Percentiles rank a stretch among this genome's conserved stretches.
Conservation (phyloP, 1,140 invertebrate genomes). For the Aphelinus certus region DNA sequence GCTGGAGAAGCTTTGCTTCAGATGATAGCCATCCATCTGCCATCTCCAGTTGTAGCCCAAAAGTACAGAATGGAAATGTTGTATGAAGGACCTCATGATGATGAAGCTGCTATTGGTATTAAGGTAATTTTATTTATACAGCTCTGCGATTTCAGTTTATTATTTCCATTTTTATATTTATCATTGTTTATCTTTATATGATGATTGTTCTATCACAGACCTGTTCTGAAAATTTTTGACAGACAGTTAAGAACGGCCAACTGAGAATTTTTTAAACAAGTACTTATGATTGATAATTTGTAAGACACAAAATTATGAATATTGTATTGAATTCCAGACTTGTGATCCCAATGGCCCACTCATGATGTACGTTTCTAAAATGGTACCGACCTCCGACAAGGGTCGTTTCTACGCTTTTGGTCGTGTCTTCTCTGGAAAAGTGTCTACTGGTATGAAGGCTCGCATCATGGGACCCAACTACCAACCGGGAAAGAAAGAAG, state of each 20-base stretch:
- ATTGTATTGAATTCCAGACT: slow-evolving; percentile 69
- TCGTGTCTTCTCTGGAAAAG: slow-evolving; percentile 98
- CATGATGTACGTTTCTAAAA: slow-evolving; percentile 99
- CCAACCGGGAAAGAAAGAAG: slow-evolving; percentile 97
- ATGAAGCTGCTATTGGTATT: slow-evolving; percentile 92
- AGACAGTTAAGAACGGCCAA: slow-evolving; percentile 53
- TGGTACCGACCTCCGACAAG: slow-evolving; percentile 99
- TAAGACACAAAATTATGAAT: slow-evolving; percentile 24
- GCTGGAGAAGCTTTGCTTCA: slow-evolving; percentile 99
- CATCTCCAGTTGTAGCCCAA: slow-evolving; percentile 98
- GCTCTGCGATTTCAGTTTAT: neutral
- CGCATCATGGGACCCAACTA: slow-evolving; percentile 99
- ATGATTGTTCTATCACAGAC: slow-evolving; percentile 63
- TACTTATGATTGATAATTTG: slow-evolving; percentile 8
- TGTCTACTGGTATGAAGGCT: slow-evolving; percentile 94
- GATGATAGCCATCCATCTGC: slow-evolving; percentile 99
- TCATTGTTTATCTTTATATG: slow-evolving; percentile 41
- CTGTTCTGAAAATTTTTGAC: slow-evolving; percentile 61
- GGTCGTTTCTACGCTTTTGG: slow-evolving; percentile 99
- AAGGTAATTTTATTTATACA: slow-evolving; percentile 66
- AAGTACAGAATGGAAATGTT: slow-evolving; percentile 99
- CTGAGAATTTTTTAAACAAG: slow-evolving; percentile 46
- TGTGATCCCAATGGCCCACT: slow-evolving; percentile 96
- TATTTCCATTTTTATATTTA: slow-evolving; percentile 20
- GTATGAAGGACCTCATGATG: slow-evolving; percentile 97